Evolutionary conservation across 2,888 invertebrate species (phyloP), one percentile per base, ranked within the genome.

Genomic region (Parnassius mnemosyne): DNA sequence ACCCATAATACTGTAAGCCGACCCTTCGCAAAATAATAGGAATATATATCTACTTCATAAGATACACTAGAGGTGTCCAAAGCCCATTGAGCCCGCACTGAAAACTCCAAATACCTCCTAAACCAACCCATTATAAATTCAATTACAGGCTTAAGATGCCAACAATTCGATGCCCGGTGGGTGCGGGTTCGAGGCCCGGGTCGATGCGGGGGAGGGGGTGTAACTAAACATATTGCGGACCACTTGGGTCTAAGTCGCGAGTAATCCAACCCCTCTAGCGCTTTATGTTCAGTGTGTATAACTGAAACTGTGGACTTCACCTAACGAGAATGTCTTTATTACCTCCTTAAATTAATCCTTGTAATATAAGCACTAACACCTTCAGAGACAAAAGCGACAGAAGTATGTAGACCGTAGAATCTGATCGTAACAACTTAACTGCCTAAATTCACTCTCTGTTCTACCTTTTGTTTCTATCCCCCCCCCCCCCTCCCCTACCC

Each of bases 111-210:
- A 87, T 83, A 86, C 85, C 80, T 76, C 79, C 78, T 84, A 81
- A 86, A 87, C 85, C 85, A 84, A 85, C 83, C 86, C 79, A 87
- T 89, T 89, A 89, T 89, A 89, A 87, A 89, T 89, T 89, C 88
- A 87, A 89, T 89, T 87, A 89, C 81, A 80, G 73, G 73, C 81
- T 82, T 79, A 85, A 85, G 85, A 84, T 80, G 82, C 71, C 84
- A 82, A 86, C 83, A 84, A 85, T 87, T 84, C 83, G 84, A 78
- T 71, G 69, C 68, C 68, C 66, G 70, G 71, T 66, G 63, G 64
- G 61, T 62, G 61, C 56, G 65, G 67, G 62, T 56, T 41, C 52
- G 46, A 65, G 47, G 10, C 59, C 41, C 13, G 57, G 42, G 66
- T 54, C 53, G n/a, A 50, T 69, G 2, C 54, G 63, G 60, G 65